A percentile compares a stretch with the other conserved stretches of the same genome.
Conservation (phyloP, 2,797 vertebrate species). For the Paedocypris micromegethes region DNA sequence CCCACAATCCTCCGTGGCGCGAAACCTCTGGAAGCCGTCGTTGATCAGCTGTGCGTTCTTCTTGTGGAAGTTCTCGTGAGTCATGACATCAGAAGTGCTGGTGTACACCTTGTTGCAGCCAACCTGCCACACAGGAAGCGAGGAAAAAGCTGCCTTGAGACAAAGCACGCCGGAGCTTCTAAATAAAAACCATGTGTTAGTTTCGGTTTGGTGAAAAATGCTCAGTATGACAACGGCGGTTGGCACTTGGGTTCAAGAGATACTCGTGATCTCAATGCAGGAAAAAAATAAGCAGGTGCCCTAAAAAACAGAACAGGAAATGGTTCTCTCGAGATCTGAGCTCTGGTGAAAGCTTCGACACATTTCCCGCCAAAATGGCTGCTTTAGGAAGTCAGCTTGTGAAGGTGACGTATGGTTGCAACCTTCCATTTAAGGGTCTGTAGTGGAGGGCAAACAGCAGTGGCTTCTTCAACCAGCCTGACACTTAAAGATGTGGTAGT, state of each 20-base stretch:
- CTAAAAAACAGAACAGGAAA: constrained; percentile 42
- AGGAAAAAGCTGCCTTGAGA: constrained; percentile 29
- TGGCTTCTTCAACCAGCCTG: constrained; percentile 43
- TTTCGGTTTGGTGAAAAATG: constrained; percentile 44
- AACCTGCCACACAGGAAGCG: constrained; percentile 72
- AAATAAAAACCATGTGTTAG: constrained; percentile 43
- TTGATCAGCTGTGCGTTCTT: constrained; percentile 99
- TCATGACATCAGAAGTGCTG: constrained; percentile 98
- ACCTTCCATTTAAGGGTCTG: constrained; percentile 59
- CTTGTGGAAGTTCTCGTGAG: constrained; percentile 99
- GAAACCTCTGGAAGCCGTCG: constrained; percentile 97
- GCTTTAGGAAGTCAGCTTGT: constrained; percentile 32
- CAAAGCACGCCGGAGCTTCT: constrained; percentile 31
- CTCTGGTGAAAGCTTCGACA: constrained; percentile 36
- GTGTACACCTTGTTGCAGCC: constrained; percentile 99
- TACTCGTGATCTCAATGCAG: constrained; percentile 35
- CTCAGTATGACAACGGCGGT: constrained; percentile 32
- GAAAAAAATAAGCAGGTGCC: constrained; percentile 39
- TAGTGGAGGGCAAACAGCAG: constrained; percentile 52
- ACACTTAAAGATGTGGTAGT: constrained; percentile 57
- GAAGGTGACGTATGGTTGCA: constrained; percentile 46
- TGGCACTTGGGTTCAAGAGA: constrained; percentile 40
- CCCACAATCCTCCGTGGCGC: constrained; percentile 95
- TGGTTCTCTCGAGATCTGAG: constrained; percentile 40
- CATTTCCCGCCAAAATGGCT: constrained; percentile 9